Conservation (phyloP, 2,797 vertebrate genomes). For the Gallirallus australis region DNA sequence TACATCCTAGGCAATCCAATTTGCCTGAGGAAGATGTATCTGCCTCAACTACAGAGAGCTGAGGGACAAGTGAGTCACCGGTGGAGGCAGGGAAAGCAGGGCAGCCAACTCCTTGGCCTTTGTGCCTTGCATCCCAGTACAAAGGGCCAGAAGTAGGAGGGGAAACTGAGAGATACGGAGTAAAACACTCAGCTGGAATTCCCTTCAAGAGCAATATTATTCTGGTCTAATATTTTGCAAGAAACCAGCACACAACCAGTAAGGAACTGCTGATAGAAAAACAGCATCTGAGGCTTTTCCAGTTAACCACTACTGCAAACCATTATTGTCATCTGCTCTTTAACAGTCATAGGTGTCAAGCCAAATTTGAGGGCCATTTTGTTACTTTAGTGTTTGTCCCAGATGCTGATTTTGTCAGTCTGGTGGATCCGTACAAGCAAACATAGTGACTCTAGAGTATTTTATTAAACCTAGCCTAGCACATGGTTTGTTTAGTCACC, state of each 20-base stretch:
- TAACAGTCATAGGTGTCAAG: neutral
- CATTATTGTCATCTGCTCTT: neutral
- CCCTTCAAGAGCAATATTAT: neutral
- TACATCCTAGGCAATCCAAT: neutral
- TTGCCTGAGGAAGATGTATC: neutral
- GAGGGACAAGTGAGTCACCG: neutral
- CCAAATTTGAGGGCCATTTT: neutral
- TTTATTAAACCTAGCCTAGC: neutral
- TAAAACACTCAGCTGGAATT: neutral
- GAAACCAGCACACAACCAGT: neutral
- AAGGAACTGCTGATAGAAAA: neutral
- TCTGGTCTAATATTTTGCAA: neutral
- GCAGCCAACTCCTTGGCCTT: neutral
- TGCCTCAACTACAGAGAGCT: neutral
- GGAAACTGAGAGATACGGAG: neutral
- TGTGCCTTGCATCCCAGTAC: neutral
- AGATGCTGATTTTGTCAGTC: neutral
- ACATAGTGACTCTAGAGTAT: neutral
- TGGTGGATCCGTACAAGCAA: neutral
- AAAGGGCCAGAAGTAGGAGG: neutral
- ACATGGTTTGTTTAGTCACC: neutral
- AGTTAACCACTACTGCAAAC: neutral
- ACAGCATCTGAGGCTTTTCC: neutral
- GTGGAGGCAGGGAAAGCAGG: neutral
- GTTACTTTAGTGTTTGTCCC: neutral